phyloP scores from a whole-genome alignment of 2,113 vertebrate species.

The Pterocles burchelli region DNA sequence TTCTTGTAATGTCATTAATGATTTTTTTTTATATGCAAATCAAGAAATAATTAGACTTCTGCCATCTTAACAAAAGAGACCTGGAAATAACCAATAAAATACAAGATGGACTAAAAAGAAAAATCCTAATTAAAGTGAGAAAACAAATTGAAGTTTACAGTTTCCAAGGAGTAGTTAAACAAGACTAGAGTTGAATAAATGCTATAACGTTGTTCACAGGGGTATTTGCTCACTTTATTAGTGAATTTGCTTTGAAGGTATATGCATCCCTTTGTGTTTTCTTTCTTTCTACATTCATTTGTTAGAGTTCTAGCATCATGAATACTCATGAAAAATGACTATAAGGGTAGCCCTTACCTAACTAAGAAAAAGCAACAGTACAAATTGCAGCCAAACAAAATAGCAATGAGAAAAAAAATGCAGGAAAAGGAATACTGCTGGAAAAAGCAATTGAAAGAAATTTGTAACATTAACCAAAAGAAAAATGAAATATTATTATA shows the following conservation, averaged over 20 bases:
- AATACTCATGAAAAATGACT: not conserved
- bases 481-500: fast-evolving
- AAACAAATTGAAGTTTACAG: not conserved
- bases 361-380: not conserved
- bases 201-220: not conserved
- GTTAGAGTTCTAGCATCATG: not conserved
- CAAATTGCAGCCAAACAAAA: not conserved
- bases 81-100: not conserved
- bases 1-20: not conserved
- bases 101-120: not conserved
- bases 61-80: not conserved
- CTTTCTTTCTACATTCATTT: not conserved
- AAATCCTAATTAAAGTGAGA: conserved; percentile 14
- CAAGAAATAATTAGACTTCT: conserved; percentile 31
- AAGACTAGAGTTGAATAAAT: not conserved
- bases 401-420: not conserved
- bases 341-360: not conserved
- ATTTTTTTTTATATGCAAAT: conserved; percentile 14
- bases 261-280: not conserved
- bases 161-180: conserved; percentile 11
- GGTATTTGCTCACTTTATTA: not conserved
- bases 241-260: not conserved
- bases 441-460: not conserved
- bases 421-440: not conserved
- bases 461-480: not conserved